phyloP scores from a whole-genome alignment of 1,140 invertebrate species.

The Drosophila parabipectinata region DNA sequence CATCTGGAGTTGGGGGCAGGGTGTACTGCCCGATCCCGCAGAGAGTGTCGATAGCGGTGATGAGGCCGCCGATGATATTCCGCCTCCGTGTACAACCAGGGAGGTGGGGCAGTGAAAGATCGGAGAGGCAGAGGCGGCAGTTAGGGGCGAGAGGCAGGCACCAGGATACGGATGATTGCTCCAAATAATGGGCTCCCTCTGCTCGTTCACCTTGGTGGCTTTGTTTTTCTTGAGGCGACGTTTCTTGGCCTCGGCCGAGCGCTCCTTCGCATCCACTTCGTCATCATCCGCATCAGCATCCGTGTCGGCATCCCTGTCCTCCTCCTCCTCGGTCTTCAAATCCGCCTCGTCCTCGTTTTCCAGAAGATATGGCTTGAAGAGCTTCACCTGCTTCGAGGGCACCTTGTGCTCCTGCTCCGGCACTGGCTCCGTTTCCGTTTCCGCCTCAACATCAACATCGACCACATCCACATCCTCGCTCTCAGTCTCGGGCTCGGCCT shows the following conservation, averaged over 20 bases:
- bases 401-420: constrained; percentile 39
- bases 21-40: neutral
- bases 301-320: constrained; percentile 38
- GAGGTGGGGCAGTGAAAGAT: constrained; percentile 29
- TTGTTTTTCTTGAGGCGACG: constrained; percentile 55
- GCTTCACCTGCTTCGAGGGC: constrained; percentile 85
- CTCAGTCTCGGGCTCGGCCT: constrained; percentile 50
- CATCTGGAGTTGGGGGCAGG: constrained; percentile 11
- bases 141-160: constrained; percentile 17
- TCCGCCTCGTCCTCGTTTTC: constrained; percentile 79
- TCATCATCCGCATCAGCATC: constrained; percentile 82
- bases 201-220: constrained; percentile 20
- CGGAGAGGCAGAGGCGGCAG: constrained; percentile 4
- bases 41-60: constrained; percentile 21
- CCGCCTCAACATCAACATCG: constrained; percentile 37
- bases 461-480: constrained; percentile 46
- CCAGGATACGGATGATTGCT: constrained; percentile 64
- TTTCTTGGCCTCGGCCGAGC: constrained; percentile 29
- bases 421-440: constrained; percentile 6
- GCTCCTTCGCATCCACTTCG: constrained; percentile 71
- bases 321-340: constrained; percentile 80
- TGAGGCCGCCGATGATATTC: neutral
- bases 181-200: constrained; percentile 67
- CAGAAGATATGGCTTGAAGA: constrained; percentile 89
- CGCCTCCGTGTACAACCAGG: neutral